Conservation (phyloP, 1,140 invertebrate genomes). For the Drosophila nigrodunni region DNA sequence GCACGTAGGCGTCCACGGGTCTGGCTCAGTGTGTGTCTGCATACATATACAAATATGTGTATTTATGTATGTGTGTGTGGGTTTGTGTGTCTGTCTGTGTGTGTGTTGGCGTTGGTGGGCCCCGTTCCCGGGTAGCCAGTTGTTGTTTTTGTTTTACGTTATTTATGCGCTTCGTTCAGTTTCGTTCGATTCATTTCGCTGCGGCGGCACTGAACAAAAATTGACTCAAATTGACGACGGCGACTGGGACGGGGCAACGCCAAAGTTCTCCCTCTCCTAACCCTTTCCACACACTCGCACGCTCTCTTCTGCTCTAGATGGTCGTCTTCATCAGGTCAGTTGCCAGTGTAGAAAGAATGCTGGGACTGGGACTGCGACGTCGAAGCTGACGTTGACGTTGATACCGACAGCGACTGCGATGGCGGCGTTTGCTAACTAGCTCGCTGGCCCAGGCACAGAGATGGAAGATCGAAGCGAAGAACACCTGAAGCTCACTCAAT, state of each 20-base stretch:
- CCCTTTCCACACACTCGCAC: not conserved
- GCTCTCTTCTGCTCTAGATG: not conserved
- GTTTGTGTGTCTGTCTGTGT: conserved; percentile 4
- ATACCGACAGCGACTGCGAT: conserved; percentile 11
- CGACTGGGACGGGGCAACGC: conserved; percentile 24
- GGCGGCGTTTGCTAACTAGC: conserved; percentile 68
- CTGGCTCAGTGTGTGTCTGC: conserved; percentile 44
- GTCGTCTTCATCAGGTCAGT: conserved; percentile 33
- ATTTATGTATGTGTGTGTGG: not conserved
- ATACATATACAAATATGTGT: not conserved
- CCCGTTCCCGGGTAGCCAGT: conserved; percentile 36
- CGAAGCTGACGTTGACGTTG: not conserved
- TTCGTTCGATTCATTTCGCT: conserved; percentile 73
- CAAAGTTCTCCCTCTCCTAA: not conserved
- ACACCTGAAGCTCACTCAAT: conserved; percentile 73
- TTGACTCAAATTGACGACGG: conserved; percentile 74
- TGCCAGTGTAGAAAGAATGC: conserved; percentile 57
- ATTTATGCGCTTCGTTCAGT: conserved; percentile 79
- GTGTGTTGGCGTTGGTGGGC: conserved; percentile 51
- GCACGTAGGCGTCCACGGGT: conserved; percentile 75
- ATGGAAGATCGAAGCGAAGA: conserved; percentile 59
- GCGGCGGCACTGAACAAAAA: conserved; percentile 63
- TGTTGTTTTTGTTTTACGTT: conserved; percentile 63
- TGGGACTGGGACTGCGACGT: conserved; percentile 33
- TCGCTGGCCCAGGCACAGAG: conserved; percentile 43